phyloP scores from a whole-genome alignment of 30 jellyfish, hydroid and myxozoan genomes.

The Aurelia sp. region DNA sequence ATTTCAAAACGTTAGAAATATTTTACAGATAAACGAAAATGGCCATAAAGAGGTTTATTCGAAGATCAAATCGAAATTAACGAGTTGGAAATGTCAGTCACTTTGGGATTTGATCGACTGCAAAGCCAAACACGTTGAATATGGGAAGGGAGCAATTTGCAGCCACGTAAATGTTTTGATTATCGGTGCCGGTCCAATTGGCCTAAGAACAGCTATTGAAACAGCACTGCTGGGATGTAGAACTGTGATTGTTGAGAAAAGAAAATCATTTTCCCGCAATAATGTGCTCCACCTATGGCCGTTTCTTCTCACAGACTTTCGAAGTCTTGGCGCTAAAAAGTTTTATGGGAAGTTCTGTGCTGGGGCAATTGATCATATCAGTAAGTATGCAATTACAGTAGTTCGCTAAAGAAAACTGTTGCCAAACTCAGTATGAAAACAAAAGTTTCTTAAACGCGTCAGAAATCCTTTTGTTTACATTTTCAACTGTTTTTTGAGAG shows the following conservation, averaged over 20 bases:
- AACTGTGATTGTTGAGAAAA: constrained; percentile 84
- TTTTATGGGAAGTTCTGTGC: constrained; percentile 97
- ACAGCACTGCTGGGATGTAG: constrained; percentile 86
- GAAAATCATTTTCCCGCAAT: constrained; percentile 80
- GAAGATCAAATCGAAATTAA: constrained; percentile 66
- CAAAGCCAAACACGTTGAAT: constrained; percentile 79
- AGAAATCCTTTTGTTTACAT: no score
- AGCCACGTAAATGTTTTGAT: constrained; percentile 66
- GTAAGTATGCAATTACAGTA: constrained; percentile 44
- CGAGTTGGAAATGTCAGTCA: constrained; percentile 95
- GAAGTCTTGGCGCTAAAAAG: constrained; percentile 93
- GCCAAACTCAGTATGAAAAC: no score
- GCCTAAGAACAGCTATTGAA: constrained; percentile 94
- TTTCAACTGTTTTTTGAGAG: no score
- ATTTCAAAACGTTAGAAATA: constrained; percentile 36
- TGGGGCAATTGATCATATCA: constrained; percentile 93
- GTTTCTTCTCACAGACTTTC: constrained; percentile 84
- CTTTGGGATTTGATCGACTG: constrained; percentile 89
- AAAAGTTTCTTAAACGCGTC: no score
- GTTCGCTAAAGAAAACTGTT: no score
- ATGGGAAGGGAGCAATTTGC: constrained; percentile 80
- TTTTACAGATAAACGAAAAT: constrained; percentile 40
- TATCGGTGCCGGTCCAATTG: constrained; percentile 96
- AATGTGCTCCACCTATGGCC: constrained; percentile 98
- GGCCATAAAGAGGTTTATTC: constrained; percentile 58